Base-by-base conservation (phyloP, 2,888 invertebrate genomes). In the Eupithecia subumbrata region DNA sequence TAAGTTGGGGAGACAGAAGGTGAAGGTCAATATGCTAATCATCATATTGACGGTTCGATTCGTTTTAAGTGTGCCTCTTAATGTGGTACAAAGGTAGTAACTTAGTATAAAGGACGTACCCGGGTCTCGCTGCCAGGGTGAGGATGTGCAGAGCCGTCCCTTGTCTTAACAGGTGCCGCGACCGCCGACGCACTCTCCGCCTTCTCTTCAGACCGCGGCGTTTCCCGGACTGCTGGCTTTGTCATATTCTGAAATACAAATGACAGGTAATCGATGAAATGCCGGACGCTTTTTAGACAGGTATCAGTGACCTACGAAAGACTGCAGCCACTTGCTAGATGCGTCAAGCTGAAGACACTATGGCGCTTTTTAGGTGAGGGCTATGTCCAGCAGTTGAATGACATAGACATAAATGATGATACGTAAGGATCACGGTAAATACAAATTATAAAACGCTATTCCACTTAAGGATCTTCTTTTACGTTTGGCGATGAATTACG, bases 91-190 rank as follows among this genome's bases (percentile, higher is more conserved):
- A 0, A 37, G 37, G 37, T 37, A 30, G 30, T 30, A 30, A 7
- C 48, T 48, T 48, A n/a, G 48, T 48, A n/a, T n/a, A 18, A 9
- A 64, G 37, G 22, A 45, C 83, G 78, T 86, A 95, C 95, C 86
- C 89, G 90, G 5, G 92, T 89, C 80, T 95, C 94, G 83, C 96
- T 96, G 69, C 96, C 96, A 80, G 96, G 89, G 90, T 97, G 96
- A 5, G 96, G 96, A 93, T 97, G 97, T 0, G 97, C 97, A 1
- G 97, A 97, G 16, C 97, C 97, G 85, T 97, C 97, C 84, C 94
- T 95, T 64, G 95, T 93, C 84, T 95, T 95, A 69, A 92, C 89
- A 0, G 87, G 80, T 1, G 85, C 80, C 0, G 78, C 48, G 4
- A 73, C 48, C 0, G 81, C 70, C 0, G 79, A 87, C 0, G 80